phyloP scores from a whole-genome alignment of 2,888 invertebrate species.

The Microctonus aethiopoides region DNA sequence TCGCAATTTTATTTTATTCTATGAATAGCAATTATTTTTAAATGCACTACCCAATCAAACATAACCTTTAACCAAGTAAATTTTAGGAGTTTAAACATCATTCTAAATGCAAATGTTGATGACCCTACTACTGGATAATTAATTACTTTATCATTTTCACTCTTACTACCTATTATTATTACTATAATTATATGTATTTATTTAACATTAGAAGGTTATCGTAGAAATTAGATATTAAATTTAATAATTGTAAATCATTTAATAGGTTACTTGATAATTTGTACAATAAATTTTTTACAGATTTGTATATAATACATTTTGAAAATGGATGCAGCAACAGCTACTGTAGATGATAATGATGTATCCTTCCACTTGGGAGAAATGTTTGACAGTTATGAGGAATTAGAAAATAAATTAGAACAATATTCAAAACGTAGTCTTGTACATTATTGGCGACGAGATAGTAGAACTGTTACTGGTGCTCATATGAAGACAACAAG shows the following conservation, averaged over 20 bases:
- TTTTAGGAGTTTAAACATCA: neutral
- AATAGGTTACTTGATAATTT: no score
- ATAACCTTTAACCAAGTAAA: neutral
- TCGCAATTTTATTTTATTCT: neutral
- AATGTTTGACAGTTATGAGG: constrained; percentile 65
- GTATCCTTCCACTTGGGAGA: constrained; percentile 65
- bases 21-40: neutral
- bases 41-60: neutral
- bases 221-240: no score
- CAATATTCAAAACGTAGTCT: constrained; percentile 64
- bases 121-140: neutral
- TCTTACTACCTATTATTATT: neutral
- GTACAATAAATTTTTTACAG: neutral
- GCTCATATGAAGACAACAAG: constrained; percentile 67
- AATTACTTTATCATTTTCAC: neutral
- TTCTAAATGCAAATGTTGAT: neutral
- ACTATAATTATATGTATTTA: no score
- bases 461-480: constrained; percentile 66
- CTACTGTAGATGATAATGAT: constrained; percentile 51
- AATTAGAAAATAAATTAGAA: constrained; percentile 61
- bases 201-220: no score
- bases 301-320: constrained; percentile 11
- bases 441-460: constrained; percentile 67
- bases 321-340: constrained; percentile 50
- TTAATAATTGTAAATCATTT: no score